Conservation (phyloP, 2,888 invertebrate species). For the Dugesia japonica region DNA sequence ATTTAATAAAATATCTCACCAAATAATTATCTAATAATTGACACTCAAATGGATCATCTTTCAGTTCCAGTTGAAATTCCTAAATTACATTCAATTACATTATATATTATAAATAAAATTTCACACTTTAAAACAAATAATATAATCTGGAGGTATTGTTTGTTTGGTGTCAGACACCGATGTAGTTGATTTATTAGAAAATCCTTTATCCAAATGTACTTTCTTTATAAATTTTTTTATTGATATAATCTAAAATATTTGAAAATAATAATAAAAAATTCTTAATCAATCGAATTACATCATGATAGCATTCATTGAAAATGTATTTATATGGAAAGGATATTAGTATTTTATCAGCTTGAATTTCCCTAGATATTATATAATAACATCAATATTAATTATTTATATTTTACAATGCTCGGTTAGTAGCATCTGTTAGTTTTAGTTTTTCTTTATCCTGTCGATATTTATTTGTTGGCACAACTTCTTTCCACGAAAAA, state of each 20-base stretch:
- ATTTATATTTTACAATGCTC: not conserved
- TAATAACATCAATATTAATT: not conserved
- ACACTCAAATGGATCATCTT: conserved; percentile 94
- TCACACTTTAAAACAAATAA: conserved; percentile 16
- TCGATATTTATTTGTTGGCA: conserved; percentile 6
- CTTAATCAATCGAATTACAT: conserved; percentile 17
- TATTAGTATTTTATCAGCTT: not conserved
- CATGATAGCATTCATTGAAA: conserved; percentile 32
- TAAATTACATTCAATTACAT: too few species aligned
- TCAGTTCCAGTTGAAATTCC: conserved; percentile 67
- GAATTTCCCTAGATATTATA: conserved; percentile 28
- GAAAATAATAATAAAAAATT: not conserved
- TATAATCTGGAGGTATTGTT: conserved; percentile 22
- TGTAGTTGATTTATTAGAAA: not conserved
- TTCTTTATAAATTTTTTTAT: not conserved
- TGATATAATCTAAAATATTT: not conserved
- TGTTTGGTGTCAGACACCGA: not conserved
- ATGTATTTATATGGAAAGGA: conserved; percentile 30
- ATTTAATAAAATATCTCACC: conserved; percentile 38
- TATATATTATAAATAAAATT: not conserved
- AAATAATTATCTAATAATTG: conserved; percentile 85
- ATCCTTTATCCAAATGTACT: not conserved
- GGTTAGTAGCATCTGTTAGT: conserved; percentile 13
- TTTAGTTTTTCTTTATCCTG: conserved; percentile 21
- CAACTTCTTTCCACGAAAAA: not conserved